Conservation (phyloP, 2,888 invertebrate species). For the Heterodera filipjevi region DNA sequence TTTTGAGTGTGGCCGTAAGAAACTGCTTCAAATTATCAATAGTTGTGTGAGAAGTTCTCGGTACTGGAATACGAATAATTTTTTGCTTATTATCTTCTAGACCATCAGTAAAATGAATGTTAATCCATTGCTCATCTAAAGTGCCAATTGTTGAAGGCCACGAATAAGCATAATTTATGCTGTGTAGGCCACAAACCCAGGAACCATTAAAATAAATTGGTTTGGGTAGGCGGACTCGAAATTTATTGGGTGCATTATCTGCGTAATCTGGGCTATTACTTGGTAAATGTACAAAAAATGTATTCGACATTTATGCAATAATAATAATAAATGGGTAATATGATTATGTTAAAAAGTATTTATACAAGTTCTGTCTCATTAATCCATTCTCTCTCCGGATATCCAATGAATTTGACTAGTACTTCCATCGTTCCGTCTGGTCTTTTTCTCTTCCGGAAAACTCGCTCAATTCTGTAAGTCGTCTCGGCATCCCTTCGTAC, state of each 20-base stretch:
- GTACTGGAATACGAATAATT: not conserved
- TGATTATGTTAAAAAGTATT: not conserved
- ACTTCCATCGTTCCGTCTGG: conserved; percentile 8
- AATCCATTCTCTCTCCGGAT: conserved; percentile 27
- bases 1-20: not conserved
- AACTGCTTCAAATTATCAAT: not conserved
- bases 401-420: conserved; percentile 23
- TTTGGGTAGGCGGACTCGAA: conserved; percentile 24
- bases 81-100: not conserved
- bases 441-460: conserved; percentile 3
- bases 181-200: conserved; percentile 21
- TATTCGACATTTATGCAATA: conserved; percentile 18
- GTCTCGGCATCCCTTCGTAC: conserved; percentile 9
- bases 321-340: not conserved
- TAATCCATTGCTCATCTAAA: conserved; percentile 11
- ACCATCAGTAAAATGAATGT: not conserved
- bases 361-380: conserved; percentile 20
- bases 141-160: conserved; percentile 18
- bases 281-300: conserved; percentile 20
- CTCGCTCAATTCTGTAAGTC: conserved; percentile 4
- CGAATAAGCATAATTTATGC: conserved; percentile 20
- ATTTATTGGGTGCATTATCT: conserved; percentile 16
- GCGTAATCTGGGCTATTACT: conserved; percentile 22
- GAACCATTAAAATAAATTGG: conserved; percentile 18
- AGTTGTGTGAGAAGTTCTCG: not conserved